Percentiles rank a stretch among this genome's conserved stretches.
Evolutionary conservation across 1,140 invertebrate species (phyloP).

Genomic region (Camponotus pennsylvanicus): DNA sequence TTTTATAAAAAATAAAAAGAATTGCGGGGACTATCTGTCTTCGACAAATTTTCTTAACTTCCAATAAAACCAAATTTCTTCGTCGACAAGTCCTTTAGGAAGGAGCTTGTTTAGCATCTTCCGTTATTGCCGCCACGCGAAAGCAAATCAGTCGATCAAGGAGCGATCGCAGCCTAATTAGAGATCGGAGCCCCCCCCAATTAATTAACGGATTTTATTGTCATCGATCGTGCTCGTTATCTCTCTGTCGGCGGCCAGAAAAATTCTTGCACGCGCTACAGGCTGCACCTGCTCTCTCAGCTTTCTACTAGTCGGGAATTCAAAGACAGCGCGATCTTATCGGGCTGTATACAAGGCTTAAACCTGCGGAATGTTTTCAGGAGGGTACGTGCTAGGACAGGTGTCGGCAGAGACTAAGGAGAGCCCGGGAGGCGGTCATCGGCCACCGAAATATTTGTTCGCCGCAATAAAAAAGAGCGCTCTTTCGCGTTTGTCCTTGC

Average conservation of each 20-base stretch:
- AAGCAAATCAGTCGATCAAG: not conserved
- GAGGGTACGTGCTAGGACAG: conserved; percentile 51
- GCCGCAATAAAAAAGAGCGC: conserved; percentile 36
- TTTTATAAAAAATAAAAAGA: not conserved
- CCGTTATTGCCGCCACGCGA: not conserved
- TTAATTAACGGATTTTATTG: conserved; percentile 40
- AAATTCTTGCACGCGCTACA: conserved; percentile 34
- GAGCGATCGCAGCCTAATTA: not conserved
- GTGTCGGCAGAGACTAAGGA: conserved; percentile 10
- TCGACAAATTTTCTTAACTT: too few relatives aligned
- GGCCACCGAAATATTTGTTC: conserved; percentile 48
- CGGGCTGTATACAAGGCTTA: conserved; percentile 25
- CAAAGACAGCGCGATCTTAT: conserved; percentile 46
- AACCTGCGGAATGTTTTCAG: conserved; percentile 13
- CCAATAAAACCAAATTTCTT: not conserved
- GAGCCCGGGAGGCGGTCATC: not conserved
- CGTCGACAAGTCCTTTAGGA: not conserved
- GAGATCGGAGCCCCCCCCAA: not conserved
- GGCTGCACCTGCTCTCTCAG: conserved; percentile 28
- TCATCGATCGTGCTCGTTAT: not conserved
- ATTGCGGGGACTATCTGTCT: too few relatives aligned
- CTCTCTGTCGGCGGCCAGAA: not conserved
- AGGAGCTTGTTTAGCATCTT: not conserved
- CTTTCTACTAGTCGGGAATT: conserved; percentile 28
- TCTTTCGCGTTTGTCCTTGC: not conserved